These are phyloP conservation scores for Myotis pilosus DNA, from an alignment of 2,797 vertebrate species.

Conservation along the genomic window DNA sequence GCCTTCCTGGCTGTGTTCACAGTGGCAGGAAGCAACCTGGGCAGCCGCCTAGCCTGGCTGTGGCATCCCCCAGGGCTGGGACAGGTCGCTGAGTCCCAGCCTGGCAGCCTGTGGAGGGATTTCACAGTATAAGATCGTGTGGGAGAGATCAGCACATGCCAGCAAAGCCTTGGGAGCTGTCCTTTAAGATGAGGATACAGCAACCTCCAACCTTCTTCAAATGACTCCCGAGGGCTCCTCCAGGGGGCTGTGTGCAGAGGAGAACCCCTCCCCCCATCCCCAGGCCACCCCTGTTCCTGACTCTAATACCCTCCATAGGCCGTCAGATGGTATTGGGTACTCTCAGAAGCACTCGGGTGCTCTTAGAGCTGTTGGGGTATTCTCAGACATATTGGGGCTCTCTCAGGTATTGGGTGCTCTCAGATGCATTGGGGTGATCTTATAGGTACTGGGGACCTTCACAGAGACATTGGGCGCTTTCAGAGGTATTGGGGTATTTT, in stretches of 20 bases:
- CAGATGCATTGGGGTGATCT: too few relatives aligned
- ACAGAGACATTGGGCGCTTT: too few relatives aligned
- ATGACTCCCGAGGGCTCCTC: background rate
- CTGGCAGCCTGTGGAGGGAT: fast-evolving
- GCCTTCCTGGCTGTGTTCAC: background rate
- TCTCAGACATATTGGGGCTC: too few relatives aligned
- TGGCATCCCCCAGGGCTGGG: background rate
- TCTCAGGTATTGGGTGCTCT: background rate
- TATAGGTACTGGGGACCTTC: too few relatives aligned
- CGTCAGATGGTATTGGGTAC: background rate
- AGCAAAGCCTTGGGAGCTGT: background rate
- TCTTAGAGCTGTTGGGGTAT: too few relatives aligned
- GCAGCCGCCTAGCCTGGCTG: background rate
- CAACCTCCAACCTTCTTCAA: background rate
- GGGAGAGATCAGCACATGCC: background rate
- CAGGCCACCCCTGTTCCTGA: background rate
- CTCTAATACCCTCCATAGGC: background rate
- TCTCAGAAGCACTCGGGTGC: too few relatives aligned
- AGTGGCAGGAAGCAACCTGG: too few relatives aligned
- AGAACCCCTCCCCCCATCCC: background rate
- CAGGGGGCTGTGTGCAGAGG: background rate
- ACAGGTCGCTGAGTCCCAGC: background rate
- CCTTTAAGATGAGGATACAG: background rate
- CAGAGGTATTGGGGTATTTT: background rate
- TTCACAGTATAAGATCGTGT: background rate